phyloP scores from a whole-genome alignment of 2,797 vertebrate species.

The Arctocebus calabarensis region DNA sequence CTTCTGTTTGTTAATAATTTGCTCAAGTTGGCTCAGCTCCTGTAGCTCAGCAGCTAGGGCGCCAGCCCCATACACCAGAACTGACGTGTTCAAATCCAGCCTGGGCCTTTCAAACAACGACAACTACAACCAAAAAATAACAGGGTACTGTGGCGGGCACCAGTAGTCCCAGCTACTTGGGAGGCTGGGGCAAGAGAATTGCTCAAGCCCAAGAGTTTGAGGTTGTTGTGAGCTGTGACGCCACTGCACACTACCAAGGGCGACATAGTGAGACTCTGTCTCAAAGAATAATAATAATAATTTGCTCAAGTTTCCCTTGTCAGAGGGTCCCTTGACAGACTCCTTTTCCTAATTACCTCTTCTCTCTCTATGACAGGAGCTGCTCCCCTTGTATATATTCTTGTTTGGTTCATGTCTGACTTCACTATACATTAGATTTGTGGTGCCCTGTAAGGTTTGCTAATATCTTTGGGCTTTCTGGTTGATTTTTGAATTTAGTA shows the following conservation, averaged over 20 bases:
- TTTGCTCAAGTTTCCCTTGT: slow-evolving; percentile 4
- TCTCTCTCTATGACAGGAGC: neutral
- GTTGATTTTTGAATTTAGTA: slow-evolving; percentile 43
- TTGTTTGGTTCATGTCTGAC: slow-evolving; percentile 38
- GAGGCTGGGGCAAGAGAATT: too few relatives aligned
- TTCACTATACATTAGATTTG: neutral
- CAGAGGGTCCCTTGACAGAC: neutral
- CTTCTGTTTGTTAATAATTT: slow-evolving; percentile 17
- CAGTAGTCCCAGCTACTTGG: too few relatives aligned
- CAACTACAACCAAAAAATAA: too few relatives aligned
- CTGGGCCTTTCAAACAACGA: too few relatives aligned
- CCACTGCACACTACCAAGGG: too few relatives aligned
- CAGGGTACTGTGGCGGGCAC: too few relatives aligned
- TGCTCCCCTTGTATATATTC: slow-evolving; percentile 1
- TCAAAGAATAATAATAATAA: neutral
- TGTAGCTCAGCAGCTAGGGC: too few relatives aligned
- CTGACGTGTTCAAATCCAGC: too few relatives aligned
- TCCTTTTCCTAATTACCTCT: neutral
- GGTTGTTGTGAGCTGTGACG: too few relatives aligned
- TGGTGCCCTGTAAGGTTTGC: neutral
- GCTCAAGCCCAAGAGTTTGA: too few relatives aligned
- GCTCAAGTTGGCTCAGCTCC: neutral
- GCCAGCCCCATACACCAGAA: too few relatives aligned
- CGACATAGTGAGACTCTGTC: too few relatives aligned
- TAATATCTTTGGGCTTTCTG: slow-evolving; percentile 32